phyloP scores from a whole-genome alignment of 2,797 vertebrate species.

The Petrocephalus sullivani region DNA sequence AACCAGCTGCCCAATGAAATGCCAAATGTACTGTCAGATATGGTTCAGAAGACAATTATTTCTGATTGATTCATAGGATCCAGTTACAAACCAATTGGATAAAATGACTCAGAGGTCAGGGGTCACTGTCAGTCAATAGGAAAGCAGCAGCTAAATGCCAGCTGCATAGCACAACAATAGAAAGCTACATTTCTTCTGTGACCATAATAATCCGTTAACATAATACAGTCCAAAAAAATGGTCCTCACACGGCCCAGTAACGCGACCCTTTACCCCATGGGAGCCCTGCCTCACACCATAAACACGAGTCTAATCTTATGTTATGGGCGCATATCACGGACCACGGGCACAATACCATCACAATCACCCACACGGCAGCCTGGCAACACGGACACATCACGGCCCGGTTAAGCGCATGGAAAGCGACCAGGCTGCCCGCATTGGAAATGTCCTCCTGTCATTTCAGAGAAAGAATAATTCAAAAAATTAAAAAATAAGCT shows the following conservation, averaged over 20 bases:
- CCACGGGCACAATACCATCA: background rate
- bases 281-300: background rate
- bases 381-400: background rate
- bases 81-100: background rate
- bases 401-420: background rate
- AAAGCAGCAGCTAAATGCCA: background rate
- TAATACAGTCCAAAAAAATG: background rate
- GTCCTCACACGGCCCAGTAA: background rate
- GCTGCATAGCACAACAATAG: background rate
- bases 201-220: background rate
- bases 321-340: background rate
- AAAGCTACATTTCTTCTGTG: background rate
- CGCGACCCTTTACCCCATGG: background rate
- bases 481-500: background rate
- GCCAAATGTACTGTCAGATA: background rate
- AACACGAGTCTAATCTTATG: background rate
- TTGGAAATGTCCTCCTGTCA: background rate
- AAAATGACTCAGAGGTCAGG: background rate
- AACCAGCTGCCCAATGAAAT: conserved; percentile 38
- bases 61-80: background rate
- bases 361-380: background rate
- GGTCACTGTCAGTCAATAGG: background rate
- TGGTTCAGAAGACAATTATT: background rate
- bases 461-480: background rate
- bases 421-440: background rate